Base-by-base conservation (phyloP, 1,140 invertebrate genomes). In the Cardiocondyla obscurior region DNA sequence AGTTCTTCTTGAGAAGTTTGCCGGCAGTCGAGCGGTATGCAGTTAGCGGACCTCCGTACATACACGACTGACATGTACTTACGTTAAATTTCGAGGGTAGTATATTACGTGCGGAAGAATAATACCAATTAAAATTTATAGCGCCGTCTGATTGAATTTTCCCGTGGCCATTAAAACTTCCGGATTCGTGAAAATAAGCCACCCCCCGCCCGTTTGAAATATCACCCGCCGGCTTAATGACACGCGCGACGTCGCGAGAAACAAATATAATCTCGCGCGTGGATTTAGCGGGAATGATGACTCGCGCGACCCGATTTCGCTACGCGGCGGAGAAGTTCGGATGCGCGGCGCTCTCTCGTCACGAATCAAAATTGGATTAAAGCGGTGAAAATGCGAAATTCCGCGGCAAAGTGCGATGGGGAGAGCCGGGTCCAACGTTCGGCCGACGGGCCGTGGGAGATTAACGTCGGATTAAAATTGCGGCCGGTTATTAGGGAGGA, bases 381-480 rank as follows among this genome's bases (percentile, higher is more conserved):
- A 83, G 53, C 53, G 83, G 83, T 87, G 87, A 87, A 88, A 88
- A 88, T 81, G 69, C 39, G 87, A 85, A 88, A 87, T 87, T 87
- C 83, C 79, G 39, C 72, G 53, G 16, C 51, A 30, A 57, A 76
- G 85, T 72, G 39, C 53, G 85, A 77, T 53, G 73, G 70, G 70
- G 53, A 87, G 82, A 82, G 73, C 60, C 73, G 81, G 44, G 44
- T 25, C 55, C 55, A 74, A 62, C 57, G 82, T 83, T 81, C 57
- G 30, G 76, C 44, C 55, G 39, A 65, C 53, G 74, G 62, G 51
- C 74, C 42, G 39, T 67, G 72, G 58, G 65, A 87, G 87, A 88
- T 88, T 88, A 88, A 88, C 77, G 87, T 88, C 87, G 87, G 87
- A 88, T 88, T 88, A 88, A 88, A 88, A 88, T 88, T 87, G 87